Conservation (phyloP, 2,888 invertebrate genomes). For the Rhaphigaster nebulosa region DNA sequence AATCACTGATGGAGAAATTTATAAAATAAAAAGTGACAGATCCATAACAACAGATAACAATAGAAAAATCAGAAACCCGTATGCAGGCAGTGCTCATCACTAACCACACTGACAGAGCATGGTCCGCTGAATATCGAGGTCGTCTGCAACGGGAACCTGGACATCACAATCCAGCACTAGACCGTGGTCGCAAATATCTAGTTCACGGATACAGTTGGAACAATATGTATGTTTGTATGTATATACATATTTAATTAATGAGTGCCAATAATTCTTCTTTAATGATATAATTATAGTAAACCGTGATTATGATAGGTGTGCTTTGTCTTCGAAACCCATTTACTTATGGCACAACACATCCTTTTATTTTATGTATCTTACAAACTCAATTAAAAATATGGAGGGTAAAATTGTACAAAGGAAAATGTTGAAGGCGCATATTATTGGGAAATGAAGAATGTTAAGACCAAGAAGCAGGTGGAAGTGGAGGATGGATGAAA, state of each 20-base stretch:
- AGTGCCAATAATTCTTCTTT: no score
- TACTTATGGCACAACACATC: no score
- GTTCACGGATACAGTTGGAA: not conserved
- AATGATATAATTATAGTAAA: not conserved
- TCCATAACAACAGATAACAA: not conserved
- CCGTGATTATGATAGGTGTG: no score
- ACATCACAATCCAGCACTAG: not conserved
- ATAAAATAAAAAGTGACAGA: not conserved
- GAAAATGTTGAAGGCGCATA: no score
- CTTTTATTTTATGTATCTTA: no score
- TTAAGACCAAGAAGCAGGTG: no score
- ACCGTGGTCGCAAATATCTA: not conserved
- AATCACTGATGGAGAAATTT: not conserved
- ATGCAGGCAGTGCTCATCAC: not conserved
- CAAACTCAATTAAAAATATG: no score
- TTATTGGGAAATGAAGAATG: no score
- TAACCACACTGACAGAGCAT: constrained; percentile 13
- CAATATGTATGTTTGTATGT: not conserved
- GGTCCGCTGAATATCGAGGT: constrained; percentile 27
- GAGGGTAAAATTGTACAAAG: no score
- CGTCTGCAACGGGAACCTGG: constrained; percentile 9
- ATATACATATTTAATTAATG: not conserved
- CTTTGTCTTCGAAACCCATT: no score
- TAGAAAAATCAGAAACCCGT: not conserved
- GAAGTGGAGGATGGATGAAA: no score